phyloP scores from a whole-genome alignment of 2,888 invertebrate species.

The Deladenus siricidicola region DNA sequence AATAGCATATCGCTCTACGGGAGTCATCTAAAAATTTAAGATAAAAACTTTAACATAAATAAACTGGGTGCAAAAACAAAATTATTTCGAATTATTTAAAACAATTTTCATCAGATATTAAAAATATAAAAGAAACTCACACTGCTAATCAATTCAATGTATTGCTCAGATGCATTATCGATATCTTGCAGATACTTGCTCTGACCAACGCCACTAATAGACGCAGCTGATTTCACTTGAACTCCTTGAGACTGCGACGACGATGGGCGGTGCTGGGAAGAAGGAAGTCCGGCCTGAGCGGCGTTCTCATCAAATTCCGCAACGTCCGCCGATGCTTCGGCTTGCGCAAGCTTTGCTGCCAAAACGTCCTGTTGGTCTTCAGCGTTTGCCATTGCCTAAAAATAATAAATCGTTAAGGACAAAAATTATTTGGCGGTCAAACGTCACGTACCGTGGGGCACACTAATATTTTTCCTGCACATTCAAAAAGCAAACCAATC shows the following conservation, averaged over 20 bases:
- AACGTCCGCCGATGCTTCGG: slow-evolving; percentile 38
- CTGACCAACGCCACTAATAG: no score
- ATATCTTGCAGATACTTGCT: slow-evolving; percentile 4
- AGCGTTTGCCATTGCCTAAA: slow-evolving; percentile 40
- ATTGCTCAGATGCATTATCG: slow-evolving; percentile 31
- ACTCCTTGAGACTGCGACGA: neutral
- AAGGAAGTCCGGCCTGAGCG: no score
- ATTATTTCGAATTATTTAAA: neutral
- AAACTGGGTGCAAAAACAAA: no score
- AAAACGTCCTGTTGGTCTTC: slow-evolving; percentile 50
- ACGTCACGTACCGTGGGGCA: no score
- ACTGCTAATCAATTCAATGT: slow-evolving; percentile 33
- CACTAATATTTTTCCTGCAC: neutral
- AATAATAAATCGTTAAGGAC: neutral
- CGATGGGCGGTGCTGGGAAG: neutral
- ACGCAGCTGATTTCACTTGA: no score
- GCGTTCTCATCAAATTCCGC: slow-evolving; percentile 29
- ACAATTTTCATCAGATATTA: neutral
- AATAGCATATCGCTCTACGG: slow-evolving; percentile 91
- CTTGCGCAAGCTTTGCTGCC: slow-evolving; percentile 41
- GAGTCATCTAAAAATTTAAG: slow-evolving; percentile 66
- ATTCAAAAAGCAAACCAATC: no score
- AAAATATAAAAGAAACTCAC: slow-evolving; percentile 2
- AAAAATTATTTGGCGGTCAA: neutral
- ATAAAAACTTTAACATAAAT: no score